Evolutionary conservation across 2,113 vertebrate genomes (phyloP).

Genomic region (Opisthocomus hoazin): DNA sequence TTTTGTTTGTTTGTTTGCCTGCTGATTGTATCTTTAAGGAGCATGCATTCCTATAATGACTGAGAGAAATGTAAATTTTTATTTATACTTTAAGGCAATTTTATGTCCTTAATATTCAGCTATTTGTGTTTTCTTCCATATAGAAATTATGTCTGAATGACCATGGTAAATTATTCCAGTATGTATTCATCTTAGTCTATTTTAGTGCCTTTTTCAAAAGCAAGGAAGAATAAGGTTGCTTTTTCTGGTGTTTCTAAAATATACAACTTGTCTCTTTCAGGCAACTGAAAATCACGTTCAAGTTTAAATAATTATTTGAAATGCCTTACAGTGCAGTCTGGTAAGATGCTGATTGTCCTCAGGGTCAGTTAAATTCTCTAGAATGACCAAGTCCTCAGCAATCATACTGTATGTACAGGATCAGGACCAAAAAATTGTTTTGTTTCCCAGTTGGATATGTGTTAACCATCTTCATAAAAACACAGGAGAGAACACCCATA

Average conservation of each 20-base stretch:
- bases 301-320: neutral
- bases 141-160: constrained; percentile 6
- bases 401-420: neutral
- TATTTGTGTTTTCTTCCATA: constrained; percentile 9
- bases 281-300: constrained; percentile 21
- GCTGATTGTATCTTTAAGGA: neutral
- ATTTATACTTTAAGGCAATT: constrained; percentile 16
- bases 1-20: neutral
- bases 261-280: constrained; percentile 24
- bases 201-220: constrained; percentile 1
- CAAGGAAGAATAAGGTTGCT: neutral
- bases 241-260: constrained; percentile 26
- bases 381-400: neutral
- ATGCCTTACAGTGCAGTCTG: neutral
- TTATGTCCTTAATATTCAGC: constrained; percentile 6
- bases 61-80: neutral
- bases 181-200: neutral
- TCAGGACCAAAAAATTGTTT: neutral
- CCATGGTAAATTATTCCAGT: neutral
- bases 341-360: neutral
- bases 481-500: neutral
- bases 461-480: neutral
- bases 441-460: neutral
- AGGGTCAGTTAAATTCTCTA: neutral
- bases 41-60: neutral